phyloP scores from a whole-genome alignment of 2,888 invertebrate species.

The Clanis bilineata region DNA sequence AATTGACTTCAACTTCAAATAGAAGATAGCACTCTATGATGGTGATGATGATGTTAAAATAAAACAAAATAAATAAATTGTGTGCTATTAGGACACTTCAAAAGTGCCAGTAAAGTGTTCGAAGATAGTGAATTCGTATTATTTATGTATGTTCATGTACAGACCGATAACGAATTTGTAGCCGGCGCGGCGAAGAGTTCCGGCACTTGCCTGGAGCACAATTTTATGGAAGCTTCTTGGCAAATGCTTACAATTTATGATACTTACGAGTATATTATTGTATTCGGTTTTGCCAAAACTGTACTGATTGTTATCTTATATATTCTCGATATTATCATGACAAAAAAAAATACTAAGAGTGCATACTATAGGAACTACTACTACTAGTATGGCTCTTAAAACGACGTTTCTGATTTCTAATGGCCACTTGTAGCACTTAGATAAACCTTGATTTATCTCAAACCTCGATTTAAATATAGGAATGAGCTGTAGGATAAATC shows the following conservation, averaged over 20 bases:
- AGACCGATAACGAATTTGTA: slow-evolving; percentile 25
- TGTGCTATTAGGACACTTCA: neutral
- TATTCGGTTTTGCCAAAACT: neutral
- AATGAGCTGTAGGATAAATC: too few relatives aligned
- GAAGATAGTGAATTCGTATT: neutral
- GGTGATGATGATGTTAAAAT: too few relatives aligned
- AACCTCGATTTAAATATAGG: too few relatives aligned
- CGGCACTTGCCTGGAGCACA: slow-evolving; percentile 7
- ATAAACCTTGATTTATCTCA: too few relatives aligned
- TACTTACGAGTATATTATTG: neutral
- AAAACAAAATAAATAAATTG: neutral
- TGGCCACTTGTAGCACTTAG: too few relatives aligned
- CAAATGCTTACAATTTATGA: slow-evolving; percentile 14
- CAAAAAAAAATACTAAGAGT: neutral
- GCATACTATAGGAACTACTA: too few relatives aligned
- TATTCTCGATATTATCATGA: neutral
- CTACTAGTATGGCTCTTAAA: too few relatives aligned
- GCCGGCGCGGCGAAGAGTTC: slow-evolving; percentile 17
- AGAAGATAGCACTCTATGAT: too few relatives aligned
- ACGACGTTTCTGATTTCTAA: too few relatives aligned
- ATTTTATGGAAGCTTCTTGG: slow-evolving; percentile 21
- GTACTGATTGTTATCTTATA: neutral
- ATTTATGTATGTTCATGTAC: neutral
- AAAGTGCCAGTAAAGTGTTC: neutral
- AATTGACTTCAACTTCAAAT: too few relatives aligned